Percentiles rank a stretch among this genome's conserved stretches.
phyloP scores from a whole-genome alignment of 2,797 vertebrate species.

The Psittacula derbiana region DNA sequence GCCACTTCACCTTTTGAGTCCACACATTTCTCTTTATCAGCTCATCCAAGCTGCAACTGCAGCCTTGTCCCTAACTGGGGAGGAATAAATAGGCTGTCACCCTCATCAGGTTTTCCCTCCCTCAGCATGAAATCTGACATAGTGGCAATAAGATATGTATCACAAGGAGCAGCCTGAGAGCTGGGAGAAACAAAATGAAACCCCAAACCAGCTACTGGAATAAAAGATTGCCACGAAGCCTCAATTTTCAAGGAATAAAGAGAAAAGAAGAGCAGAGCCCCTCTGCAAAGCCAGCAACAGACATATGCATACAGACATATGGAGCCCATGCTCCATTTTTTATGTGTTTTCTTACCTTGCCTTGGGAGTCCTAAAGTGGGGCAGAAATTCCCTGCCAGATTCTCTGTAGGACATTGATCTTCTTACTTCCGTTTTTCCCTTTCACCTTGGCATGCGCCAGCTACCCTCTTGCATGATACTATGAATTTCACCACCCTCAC shows the following conservation, averaged over 20 bases:
- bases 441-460: background rate
- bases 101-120: background rate
- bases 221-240: background rate
- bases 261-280: background rate
- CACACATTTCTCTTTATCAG: background rate
- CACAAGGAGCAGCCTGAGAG: background rate
- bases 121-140: accelerated
- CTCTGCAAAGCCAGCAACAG: background rate
- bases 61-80: background rate
- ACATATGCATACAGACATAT: accelerated
- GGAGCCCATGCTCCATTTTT: background rate
- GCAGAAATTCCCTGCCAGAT: background rate
- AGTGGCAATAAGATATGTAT: accelerated
- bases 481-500: background rate
- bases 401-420: background rate
- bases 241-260: background rate
- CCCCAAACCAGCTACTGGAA: background rate
- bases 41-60: background rate
- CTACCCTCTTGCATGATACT: background rate
- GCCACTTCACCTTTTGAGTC: background rate
- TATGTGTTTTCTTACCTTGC: background rate
- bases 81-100: background rate
- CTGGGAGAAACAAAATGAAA: background rate
- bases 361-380: background rate
- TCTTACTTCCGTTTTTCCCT: background rate